Evolutionary conservation across 2,888 invertebrate genomes (phyloP).

Genomic region (Abrostola tripartita): DNA sequence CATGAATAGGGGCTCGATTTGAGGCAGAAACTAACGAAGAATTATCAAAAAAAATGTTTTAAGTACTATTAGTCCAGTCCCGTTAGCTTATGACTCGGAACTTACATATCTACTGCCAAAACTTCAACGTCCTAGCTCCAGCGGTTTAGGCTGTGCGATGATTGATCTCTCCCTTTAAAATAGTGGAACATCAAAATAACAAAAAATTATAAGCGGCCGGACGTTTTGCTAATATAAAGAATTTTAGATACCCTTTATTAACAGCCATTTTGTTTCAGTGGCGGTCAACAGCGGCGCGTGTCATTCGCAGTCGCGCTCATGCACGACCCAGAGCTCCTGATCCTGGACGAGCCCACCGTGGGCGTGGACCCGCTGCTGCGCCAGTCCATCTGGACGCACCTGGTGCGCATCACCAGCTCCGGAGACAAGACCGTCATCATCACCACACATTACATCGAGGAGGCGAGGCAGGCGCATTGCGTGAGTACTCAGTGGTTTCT

Average conservation of each 20-base stretch:
- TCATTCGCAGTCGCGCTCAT: slow-evolving; percentile 97
- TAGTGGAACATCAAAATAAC: too few relatives aligned
- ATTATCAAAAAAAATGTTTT: too few relatives aligned
- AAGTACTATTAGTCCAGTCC: too few relatives aligned
- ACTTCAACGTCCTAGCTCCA: too few relatives aligned
- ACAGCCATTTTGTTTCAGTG: slow-evolving; percentile 85
- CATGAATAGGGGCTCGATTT: too few relatives aligned
- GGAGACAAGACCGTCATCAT: slow-evolving; percentile 97
- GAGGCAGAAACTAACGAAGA: too few relatives aligned
- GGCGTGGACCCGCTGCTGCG: slow-evolving; percentile 96
- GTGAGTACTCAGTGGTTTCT: slow-evolving; percentile 84
- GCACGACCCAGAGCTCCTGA: slow-evolving; percentile 97
- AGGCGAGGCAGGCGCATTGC: slow-evolving; percentile 96
- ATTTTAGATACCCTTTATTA: background rate
- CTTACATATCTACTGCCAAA: too few relatives aligned
- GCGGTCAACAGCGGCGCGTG: slow-evolving; percentile 96
- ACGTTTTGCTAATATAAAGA: too few relatives aligned
- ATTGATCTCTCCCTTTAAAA: too few relatives aligned
- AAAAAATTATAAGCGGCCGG: too few relatives aligned
- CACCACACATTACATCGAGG: slow-evolving; percentile 96
- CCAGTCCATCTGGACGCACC: slow-evolving; percentile 98
- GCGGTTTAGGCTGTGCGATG: too few relatives aligned
- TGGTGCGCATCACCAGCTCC: slow-evolving; percentile 96
- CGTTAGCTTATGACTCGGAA: too few relatives aligned
- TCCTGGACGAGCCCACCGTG: slow-evolving; percentile 97